Evolutionary conservation across 1,140 invertebrate genomes (phyloP).

Genomic region (Agrypnia vestita): DNA sequence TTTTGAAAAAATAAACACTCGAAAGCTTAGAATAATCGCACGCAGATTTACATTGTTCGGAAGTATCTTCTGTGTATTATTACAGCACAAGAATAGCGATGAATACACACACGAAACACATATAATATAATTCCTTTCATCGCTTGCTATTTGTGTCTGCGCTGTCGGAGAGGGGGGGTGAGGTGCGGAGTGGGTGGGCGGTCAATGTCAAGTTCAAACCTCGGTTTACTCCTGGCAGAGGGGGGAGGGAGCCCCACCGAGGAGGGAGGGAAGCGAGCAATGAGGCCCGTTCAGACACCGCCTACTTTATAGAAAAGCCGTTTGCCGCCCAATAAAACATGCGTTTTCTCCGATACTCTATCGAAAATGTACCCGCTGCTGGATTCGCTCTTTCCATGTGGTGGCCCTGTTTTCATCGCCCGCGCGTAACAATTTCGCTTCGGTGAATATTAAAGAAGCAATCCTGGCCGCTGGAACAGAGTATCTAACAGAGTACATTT

Average conservation of each 20-base stretch:
- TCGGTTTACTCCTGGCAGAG: slow-evolving; percentile 1
- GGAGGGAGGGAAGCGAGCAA: neutral
- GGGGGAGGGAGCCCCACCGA: neutral
- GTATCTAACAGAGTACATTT: too few relatives aligned
- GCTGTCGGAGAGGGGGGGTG: neutral
- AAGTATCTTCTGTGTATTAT: neutral
- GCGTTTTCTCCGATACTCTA: neutral
- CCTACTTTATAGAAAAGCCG: slow-evolving; percentile 1
- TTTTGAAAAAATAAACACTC: too few relatives aligned
- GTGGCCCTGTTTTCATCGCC: neutral
- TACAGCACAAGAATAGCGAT: neutral
- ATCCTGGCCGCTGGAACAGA: neutral
- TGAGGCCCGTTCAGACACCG: slow-evolving; percentile 18
- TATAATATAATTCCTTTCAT: slow-evolving; percentile 33
- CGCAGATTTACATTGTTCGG: too few relatives aligned
- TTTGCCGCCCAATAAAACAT: too few relatives aligned
- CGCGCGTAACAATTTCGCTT: neutral
- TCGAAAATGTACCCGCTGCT: neutral
- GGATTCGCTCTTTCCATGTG: neutral
- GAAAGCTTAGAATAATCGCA: too few relatives aligned
- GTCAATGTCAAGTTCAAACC: slow-evolving; percentile 46
- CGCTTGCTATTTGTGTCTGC: slow-evolving; percentile 39
- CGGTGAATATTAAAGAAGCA: neutral
- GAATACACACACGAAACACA: neutral
- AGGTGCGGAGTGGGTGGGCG: slow-evolving; percentile 2